A percentile compares a stretch with the other conserved stretches of the same genome.
Evolutionary conservation across 2,888 invertebrate genomes (phyloP).

Genomic region (Timema cristinae): DNA sequence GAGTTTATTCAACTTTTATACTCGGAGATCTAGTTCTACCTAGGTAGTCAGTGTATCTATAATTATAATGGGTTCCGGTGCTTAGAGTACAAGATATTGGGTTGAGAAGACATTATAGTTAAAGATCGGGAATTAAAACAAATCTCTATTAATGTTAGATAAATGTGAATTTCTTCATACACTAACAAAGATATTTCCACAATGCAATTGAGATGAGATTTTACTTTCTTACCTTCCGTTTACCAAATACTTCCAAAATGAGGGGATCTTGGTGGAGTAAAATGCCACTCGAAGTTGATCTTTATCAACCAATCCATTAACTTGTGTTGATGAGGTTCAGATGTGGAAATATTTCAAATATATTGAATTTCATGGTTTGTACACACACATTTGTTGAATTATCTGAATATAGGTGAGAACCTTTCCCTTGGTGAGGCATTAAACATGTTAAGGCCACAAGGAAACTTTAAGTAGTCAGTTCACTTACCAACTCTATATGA

Average conservation of each 20-base stretch:
- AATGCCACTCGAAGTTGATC: conserved; percentile 38
- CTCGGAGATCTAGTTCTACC: conserved; percentile 28
- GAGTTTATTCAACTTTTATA: conserved; percentile 25
- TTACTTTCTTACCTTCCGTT: conserved; percentile 38
- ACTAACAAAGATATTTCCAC: conserved; percentile 33
- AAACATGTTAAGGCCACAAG: conserved; percentile 39
- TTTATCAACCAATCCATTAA: conserved; percentile 16
- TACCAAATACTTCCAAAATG: conserved; percentile 42
- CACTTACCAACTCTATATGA: conserved; percentile 39
- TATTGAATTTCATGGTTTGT: conserved; percentile 34
- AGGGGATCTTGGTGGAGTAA: conserved; percentile 39
- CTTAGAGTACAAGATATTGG: conserved; percentile 33
- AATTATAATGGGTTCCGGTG: conserved; percentile 39
- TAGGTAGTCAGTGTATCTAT: conserved; percentile 28
- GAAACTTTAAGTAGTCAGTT: conserved; percentile 38
- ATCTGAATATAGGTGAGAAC: conserved; percentile 37
- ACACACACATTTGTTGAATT: conserved; percentile 40
- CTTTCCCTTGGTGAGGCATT: conserved; percentile 36
- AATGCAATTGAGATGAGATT: conserved; percentile 35
- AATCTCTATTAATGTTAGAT: conserved; percentile 37
- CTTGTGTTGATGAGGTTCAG: no score
- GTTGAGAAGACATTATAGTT: conserved; percentile 33
- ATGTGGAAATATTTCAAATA: no score
- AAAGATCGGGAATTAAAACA: conserved; percentile 39
- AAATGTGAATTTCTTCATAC: conserved; percentile 26